Conservation (phyloP, 2,113 vertebrate genomes). For the Ictalurus furcatus region DNA sequence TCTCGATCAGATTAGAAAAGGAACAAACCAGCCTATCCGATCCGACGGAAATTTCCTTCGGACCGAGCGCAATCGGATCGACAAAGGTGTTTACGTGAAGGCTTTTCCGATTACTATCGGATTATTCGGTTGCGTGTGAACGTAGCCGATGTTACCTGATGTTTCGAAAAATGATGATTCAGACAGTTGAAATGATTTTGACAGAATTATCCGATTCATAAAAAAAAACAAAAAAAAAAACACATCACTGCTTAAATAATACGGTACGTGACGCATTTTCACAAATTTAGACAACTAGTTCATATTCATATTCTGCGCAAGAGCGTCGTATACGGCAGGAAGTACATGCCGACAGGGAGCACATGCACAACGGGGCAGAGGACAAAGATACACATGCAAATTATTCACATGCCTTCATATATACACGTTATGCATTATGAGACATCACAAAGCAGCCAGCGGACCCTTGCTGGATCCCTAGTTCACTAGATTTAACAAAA, state of each 20-base stretch:
- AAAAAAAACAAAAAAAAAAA: not conserved
- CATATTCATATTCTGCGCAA: constrained; percentile 7
- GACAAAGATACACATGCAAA: constrained; percentile 49
- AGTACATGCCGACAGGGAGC: constrained; percentile 35
- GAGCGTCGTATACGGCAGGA: constrained; percentile 25
- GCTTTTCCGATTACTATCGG: no score
- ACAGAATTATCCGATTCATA: not conserved
- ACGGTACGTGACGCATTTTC: constrained; percentile 13
- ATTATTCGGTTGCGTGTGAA: no score
- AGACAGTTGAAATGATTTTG: not conserved
- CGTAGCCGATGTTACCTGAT: not conserved
- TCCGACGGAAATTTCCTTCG: no score
- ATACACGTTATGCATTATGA: constrained; percentile 22
- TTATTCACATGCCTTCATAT: constrained; percentile 46
- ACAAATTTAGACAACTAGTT: constrained; percentile 12
- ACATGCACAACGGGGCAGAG: constrained; percentile 47
- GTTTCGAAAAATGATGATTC: not conserved
- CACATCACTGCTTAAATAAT: not conserved
- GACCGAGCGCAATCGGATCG: no score
- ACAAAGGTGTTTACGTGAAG: no score
- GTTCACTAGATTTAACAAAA: not conserved
- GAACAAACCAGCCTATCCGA: no score
- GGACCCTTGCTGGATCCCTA: not conserved
- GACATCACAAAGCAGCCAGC: constrained; percentile 23
- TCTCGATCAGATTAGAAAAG: no score